Base-by-base conservation (phyloP, 1,140 invertebrate genomes). In the Cotesia typhae region DNA sequence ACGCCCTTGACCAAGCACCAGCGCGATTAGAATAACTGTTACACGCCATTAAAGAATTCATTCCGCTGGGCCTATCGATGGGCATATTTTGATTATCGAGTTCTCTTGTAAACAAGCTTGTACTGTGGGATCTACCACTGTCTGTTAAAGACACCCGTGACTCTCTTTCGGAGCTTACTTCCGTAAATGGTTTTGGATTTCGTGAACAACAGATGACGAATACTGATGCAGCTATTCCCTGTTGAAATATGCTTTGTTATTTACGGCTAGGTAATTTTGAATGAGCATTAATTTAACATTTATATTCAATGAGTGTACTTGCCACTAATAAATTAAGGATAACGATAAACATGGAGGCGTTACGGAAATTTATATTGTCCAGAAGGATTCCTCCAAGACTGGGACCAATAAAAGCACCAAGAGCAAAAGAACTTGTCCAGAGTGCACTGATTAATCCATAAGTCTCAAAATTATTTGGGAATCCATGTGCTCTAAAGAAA, bases 341-440 rank as follows among this genome's bases (percentile, higher is more conserved):
- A 12, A 93, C 88, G n/a, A 95, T 90, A 76, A 95, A 94, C 80
- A 93, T 84, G 0, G 92, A 92, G 0, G 91, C 90, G 73, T 90
- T 89, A 70, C 89, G 81, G 80, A 95, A 96, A 1, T 92, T 92
- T 53, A 93, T 89, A 63, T 85, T 88, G 75, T 96, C 93, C 72
- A 92, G 91, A 0, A 96, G 87, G 52, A 94, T 89, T 5, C 94
- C 94, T 41, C 92, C 93, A 0, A 94, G 86, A 1, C 92, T 93
- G 1, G 94, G 94, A 0, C 94, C 94, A 36, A 95, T 91, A 82
- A 95, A 95, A 35, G 93, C 93, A n/a, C 94, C 94, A 0, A 95
- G 85, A 2, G 95, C 94, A 81, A 95, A 95, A 0, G 92, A 91
- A 9, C 94, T 95, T 0, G 94, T 95, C 93, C 94, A 95, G 53